phyloP scores from a whole-genome alignment of 1,140 invertebrate species.

The Diabrotica undecimpunctata region DNA sequence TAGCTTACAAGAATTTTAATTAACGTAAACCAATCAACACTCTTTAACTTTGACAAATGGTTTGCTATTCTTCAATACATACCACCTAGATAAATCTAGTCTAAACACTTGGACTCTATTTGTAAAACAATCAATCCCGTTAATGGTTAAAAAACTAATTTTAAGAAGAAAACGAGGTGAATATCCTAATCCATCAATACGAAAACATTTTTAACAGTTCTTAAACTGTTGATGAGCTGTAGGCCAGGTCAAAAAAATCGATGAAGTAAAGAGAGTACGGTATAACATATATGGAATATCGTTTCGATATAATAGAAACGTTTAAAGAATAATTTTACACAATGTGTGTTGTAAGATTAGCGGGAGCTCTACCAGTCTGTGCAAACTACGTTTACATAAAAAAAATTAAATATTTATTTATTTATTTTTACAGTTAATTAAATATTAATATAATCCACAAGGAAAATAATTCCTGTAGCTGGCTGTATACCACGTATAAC shows the following conservation, averaged over 20 bases:
- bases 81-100: background rate
- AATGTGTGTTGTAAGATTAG: no score
- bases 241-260: background rate
- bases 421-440: no score
- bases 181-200: background rate
- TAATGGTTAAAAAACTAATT: conserved; percentile 3
- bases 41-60: background rate
- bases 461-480: no score
- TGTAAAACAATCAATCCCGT: background rate
- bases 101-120: background rate
- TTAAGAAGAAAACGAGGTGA: background rate
- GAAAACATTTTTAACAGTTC: background rate
- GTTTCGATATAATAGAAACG: no score
- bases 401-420: no score
- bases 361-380: no score
- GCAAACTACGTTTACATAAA: no score
- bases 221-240: background rate
- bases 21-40: background rate
- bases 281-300: no score
- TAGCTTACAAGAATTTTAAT: background rate
- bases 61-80: background rate
- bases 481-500: no score
- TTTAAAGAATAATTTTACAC: no score
- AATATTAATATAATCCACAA: no score
- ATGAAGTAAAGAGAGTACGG: no score